phyloP scores from a whole-genome alignment of 2,113 vertebrate genomes.

The Machaerirhynchus nigripectus region DNA sequence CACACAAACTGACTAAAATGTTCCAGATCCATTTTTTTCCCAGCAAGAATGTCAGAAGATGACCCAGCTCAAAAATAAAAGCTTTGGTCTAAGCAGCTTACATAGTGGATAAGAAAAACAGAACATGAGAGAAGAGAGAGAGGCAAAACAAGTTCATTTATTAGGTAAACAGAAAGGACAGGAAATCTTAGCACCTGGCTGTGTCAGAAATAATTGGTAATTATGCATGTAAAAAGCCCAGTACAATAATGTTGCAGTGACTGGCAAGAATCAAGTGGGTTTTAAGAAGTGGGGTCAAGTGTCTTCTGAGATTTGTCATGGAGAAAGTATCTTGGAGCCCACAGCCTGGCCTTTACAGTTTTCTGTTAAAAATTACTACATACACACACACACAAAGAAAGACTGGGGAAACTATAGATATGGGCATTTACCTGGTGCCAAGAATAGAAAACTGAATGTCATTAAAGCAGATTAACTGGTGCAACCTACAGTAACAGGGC shows the following conservation, averaged over 20 bases:
- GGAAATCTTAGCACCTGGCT: not conserved
- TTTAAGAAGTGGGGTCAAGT: not conserved
- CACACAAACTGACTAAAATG: not conserved
- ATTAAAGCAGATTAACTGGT: conserved; percentile 37
- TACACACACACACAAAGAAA: not conserved
- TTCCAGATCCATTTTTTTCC: not conserved
- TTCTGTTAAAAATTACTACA: not conserved
- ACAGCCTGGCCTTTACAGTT: not conserved
- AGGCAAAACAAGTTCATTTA: not conserved
- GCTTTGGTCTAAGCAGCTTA: conserved; percentile 25
- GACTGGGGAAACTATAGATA: not conserved
- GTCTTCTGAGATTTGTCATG: not conserved
- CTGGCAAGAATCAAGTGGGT: not conserved
- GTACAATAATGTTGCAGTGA: not conserved
- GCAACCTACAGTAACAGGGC: not conserved
- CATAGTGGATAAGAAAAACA: not conserved
- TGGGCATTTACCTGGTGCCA: not conserved
- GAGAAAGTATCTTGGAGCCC: not conserved
- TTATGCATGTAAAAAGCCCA: not conserved
- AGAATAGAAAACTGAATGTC: conserved; percentile 27
- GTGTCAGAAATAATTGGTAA: not conserved
- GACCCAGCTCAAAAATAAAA: conserved; percentile 20
- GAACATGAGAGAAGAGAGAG: not conserved
- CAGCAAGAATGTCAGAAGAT: not conserved
- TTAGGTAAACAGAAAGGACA: not conserved